Base-by-base conservation (phyloP, 2,888 invertebrate genomes). In the Blera fallax region DNA sequence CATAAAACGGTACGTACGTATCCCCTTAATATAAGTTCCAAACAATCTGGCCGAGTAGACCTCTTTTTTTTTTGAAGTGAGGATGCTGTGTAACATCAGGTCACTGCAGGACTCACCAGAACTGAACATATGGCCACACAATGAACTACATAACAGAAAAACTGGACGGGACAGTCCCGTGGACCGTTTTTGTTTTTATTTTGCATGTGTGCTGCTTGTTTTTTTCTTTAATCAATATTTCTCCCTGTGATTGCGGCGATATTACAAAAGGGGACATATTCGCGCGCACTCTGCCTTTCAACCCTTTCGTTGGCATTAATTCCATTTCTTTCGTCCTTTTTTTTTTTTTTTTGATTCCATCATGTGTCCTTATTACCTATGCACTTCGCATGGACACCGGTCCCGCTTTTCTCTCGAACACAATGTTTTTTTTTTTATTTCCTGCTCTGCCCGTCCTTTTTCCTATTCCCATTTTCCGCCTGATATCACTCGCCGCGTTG, bases 351-450 rank as follows among this genome's bases (percentile, higher is more conserved):
- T 60, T 29, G 4, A 69, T 79, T 54, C 62, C 73, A 84, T 84
- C 85, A 70, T 70, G 70, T 85, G 85, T 81, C 81, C 85, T 85
- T 81, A 85, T 85, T 81, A 81, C 85, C 85, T 81, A 81, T 85
- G 78, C 83, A 78, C 54, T 79, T 79, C 78, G 73, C 54, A 83
- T 78, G 85, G 85, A 76, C 85, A 85, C 76, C 76, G 76, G 80
- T 74, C 76, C 70, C 29, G 77, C 40, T 76, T 48, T 62, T 18
- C 60, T 62, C 37, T 65, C 56, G 18, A 34, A 52, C 54, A n/a
- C n/a, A n/a, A n/a, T n/a, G n/a, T 52, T 32, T 65, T 74, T 70
- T 69, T 79, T 70, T 80, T 85, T 85, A 77, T 80, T 76, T 85
- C 72, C 65, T 81, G 76, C 24, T 72, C 72, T 79, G 52, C 50